Evolutionary conservation across 53 echinoderm and acorn worm genomes (phyloP), one percentile per base, ranked within the genome.

Genomic region (Antedon mediterranea): DNA sequence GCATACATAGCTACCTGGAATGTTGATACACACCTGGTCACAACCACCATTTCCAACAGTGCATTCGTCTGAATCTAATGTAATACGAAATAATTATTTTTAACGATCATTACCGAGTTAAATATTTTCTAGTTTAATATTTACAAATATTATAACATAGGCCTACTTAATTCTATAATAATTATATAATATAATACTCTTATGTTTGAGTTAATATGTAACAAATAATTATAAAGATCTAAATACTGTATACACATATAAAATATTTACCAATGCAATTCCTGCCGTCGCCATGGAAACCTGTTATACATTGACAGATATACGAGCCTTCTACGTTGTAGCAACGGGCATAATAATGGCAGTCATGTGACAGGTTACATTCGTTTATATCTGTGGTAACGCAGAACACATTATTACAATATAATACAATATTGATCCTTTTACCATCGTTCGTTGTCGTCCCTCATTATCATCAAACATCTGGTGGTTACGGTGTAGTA

Each of bases 371-470:
- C 6, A 80, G 72, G 20, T 77, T 79, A 72, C 98, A 98, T 42
- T 98, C 98, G 71, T 98, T 84, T 1, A 98, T 78, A 82, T 98
- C 98, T 98, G n/a, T n/a, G n/a, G n/a, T n/a, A n/a, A n/a, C n/a
- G n/a, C n/a, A n/a, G n/a, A n/a, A n/a, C n/a, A n/a, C n/a, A n/a
- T n/a, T n/a, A n/a, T n/a, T n/a, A n/a, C n/a, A n/a, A n/a, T n/a
- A n/a, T n/a, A n/a, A n/a, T n/a, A n/a, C 74, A 29, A 30, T 31
- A 14, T 4, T 6, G 9, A 4, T 31, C 4, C 4, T 31, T 30
- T 2, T 30, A 20, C 34, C 0, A n/a, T 32, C 13, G 4, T 13
- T 43, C 43, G 32, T 42, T 18, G 31, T 14, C 71, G 6, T 32
- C 31, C 75, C 43, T 32, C 80, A 80, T 75, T 30, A 80, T 84